Base-by-base conservation (phyloP, 2,888 invertebrate genomes). In the Lycocerus yunnanus region DNA sequence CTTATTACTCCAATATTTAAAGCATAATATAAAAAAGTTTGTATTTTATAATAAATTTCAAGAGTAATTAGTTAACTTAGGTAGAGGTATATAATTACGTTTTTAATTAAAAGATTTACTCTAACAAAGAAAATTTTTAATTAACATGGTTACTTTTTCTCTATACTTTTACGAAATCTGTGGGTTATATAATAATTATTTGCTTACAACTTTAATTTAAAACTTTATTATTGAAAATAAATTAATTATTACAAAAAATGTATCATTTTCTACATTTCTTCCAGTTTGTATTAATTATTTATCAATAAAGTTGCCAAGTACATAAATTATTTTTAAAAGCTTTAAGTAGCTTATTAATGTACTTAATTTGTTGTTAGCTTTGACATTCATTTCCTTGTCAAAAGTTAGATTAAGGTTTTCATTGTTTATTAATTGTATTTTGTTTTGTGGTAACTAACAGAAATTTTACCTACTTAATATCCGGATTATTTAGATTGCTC, bases 51-150 rank as follows among this genome's bases (percentile, higher is more conserved):
- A 63, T 63, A 63, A 63, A 63, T 63, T 63, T 63, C n/a, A 20
- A 63, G 16, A 63, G 61, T 63, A 63, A 63, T 63, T 18, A 63
- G 61, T 63, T 63, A 63, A 63, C 18, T 63, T 16, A 63, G 61
- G n/a, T 43, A 43, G 6, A 43, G 43, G 61, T 63, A 63, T 63
- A 63, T 63, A 63, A 63, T 63, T 63, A 63, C 18, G n/a, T 63
- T 63, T 63, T 63, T 63, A 63, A 63, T 63, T 63, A 63, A 63
- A 63, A 63, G 61, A 63, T 63, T 63, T 63, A 63, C 61, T 63
- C n/a, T n/a, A 63, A 63, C 61, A 63, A 63, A 63, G 61, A 63
- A 63, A 63, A 63, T 63, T 63, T 63, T 63, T 63, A 63, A 63
- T 63, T 63, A 63, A 63, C 61, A 20, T 13, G 61, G 61, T 18